Evolutionary conservation across 2,797 vertebrate species (phyloP).

Genomic region (Chelon labrosus): DNA sequence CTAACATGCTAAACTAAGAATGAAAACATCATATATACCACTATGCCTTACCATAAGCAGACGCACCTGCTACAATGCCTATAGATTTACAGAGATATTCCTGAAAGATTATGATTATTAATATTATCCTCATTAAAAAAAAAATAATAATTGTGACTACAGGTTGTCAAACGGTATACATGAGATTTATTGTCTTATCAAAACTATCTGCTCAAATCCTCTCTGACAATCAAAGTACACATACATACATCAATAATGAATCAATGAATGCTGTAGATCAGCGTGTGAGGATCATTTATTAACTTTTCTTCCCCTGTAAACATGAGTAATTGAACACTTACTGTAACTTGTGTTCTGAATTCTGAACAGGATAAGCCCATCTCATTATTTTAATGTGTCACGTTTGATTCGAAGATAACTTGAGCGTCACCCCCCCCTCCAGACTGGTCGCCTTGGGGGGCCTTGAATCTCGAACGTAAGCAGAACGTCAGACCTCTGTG

Average conservation of each 20-base stretch:
- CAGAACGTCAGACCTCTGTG: conserved; percentile 1
- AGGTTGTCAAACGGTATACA: background rate
- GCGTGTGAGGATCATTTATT: background rate
- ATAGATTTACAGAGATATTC: no score
- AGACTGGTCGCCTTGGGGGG: no score
- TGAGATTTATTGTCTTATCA: background rate
- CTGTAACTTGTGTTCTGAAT: background rate
- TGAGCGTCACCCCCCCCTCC: no score
- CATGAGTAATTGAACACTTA: background rate
- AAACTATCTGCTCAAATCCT: background rate
- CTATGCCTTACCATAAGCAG: no score
- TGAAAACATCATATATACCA: background rate
- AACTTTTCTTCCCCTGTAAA: background rate
- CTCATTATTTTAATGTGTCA: conserved; percentile 19
- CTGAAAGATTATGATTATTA: no score
- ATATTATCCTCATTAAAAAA: background rate
- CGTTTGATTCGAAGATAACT: conserved; percentile 16
- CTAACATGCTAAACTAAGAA: background rate
- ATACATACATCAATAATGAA: conserved; percentile 8
- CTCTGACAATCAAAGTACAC: background rate
- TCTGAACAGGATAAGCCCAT: background rate
- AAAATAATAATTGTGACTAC: no score
- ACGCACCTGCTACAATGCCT: no score
- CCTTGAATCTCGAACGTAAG: background rate
- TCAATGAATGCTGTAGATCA: background rate